Evolutionary conservation across 2,113 vertebrate species (phyloP).

Genomic region (Gopherus evgoodei): DNA sequence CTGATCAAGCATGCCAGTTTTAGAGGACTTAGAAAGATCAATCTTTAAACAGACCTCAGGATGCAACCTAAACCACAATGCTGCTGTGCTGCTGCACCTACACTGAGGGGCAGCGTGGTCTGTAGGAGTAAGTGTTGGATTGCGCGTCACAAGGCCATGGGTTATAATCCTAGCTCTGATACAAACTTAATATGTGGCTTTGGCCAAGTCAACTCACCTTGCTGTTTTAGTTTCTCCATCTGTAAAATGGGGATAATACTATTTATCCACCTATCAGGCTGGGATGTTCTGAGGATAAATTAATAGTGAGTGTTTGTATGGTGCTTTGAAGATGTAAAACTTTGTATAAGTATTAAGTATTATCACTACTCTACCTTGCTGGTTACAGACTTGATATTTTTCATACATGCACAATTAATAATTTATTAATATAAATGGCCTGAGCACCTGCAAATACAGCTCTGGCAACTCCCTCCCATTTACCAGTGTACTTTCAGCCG

Average conservation of each 20-base stretch:
- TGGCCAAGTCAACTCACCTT: neutral
- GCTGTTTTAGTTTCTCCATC: neutral
- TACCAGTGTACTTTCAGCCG: neutral
- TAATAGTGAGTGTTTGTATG: slow-evolving; percentile 42
- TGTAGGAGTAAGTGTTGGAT: neutral
- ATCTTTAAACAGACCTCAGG: neutral
- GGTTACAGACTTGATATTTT: slow-evolving; percentile 19
- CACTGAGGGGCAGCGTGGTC: neutral
- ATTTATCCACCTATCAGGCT: neutral
- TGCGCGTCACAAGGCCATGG: rapidly evolving
- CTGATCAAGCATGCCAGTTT: neutral
- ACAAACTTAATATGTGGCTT: neutral
- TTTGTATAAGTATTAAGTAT: slow-evolving; percentile 51
- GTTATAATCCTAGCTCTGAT: neutral
- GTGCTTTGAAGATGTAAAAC: slow-evolving; percentile 42
- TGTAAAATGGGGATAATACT: neutral
- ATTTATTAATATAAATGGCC: slow-evolving; percentile 58
- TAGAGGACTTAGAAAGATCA: neutral
- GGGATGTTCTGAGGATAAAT: slow-evolving; percentile 53
- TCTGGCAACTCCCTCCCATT: slow-evolving; percentile 58
- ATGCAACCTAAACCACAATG: neutral
- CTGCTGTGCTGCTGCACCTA: neutral
- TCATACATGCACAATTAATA: slow-evolving; percentile 46
- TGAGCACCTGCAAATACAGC: slow-evolving; percentile 48
- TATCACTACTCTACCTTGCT: slow-evolving; percentile 52